phyloP scores from a whole-genome alignment of 2,888 invertebrate species.

The Volucella inanis region DNA sequence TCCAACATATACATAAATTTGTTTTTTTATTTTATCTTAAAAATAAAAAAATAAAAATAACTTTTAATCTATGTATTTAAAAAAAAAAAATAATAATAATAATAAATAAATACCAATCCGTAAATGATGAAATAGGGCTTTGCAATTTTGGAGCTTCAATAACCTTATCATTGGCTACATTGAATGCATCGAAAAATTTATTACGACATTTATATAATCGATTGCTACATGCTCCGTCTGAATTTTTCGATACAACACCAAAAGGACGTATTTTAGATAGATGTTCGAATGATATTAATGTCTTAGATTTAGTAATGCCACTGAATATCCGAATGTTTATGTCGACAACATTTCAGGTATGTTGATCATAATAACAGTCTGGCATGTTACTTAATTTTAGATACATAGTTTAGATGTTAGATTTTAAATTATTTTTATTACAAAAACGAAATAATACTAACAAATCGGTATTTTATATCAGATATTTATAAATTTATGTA shows the following conservation, averaged over 20 bases:
- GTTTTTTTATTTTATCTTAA: conserved; percentile 46
- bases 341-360: conserved; percentile 81
- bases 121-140: conserved; percentile 75
- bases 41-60: conserved; percentile 8
- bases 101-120: conserved; percentile 52
- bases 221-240: conserved; percentile 85
- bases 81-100: conserved; percentile 10
- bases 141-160: conserved; percentile 81
- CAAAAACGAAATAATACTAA: neutral
- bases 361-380: conserved; percentile 54
- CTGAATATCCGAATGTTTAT: conserved; percentile 80
- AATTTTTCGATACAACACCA: conserved; percentile 87
- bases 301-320: conserved; percentile 85
- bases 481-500: neutral
- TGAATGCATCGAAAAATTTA: conserved; percentile 79
- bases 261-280: conserved; percentile 87
- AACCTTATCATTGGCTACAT: conserved; percentile 79
- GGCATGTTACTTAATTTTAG: conserved; percentile 17
- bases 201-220: conserved; percentile 83
- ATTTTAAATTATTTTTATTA: neutral
- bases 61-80: conserved; percentile 21
- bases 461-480: neutral
- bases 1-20: conserved; percentile 33
- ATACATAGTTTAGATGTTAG: neutral
- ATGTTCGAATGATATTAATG: conserved; percentile 86